A percentile compares a stretch with the other conserved stretches of the same genome.
Evolutionary conservation across 2,888 invertebrate genomes (phyloP).

Genomic region (Harpagoxenus sublaevis): DNA sequence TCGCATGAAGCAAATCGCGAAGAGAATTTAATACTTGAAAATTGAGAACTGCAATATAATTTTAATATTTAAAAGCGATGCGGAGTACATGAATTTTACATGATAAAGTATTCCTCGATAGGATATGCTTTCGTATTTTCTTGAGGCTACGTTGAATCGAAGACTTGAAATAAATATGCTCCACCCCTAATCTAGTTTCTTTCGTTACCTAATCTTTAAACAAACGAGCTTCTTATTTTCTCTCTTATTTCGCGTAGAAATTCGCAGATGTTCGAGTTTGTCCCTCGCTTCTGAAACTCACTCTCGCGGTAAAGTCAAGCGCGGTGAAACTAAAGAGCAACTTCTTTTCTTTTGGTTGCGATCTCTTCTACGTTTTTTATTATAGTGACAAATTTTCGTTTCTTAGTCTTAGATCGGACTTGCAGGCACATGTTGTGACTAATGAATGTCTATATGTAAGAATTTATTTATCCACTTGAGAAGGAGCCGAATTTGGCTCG

Average conservation of each 20-base stretch:
- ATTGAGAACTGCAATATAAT: background rate
- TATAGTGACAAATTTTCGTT: too few relatives aligned
- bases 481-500: too few relatives aligned
- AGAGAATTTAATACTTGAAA: background rate
- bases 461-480: too few relatives aligned
- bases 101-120: background rate
- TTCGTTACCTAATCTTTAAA: background rate
- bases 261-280: background rate
- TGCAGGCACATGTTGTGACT: too few relatives aligned
- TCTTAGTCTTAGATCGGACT: too few relatives aligned
- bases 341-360: too few relatives aligned
- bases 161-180: background rate
- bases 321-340: slow-evolving; percentile 3
- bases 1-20: background rate
- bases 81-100: background rate
- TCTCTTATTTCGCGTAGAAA: background rate
- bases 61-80: background rate
- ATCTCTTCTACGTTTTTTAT: too few relatives aligned
- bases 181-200: background rate
- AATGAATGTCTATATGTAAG: too few relatives aligned
- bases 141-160: background rate
- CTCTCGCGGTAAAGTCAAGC: background rate
- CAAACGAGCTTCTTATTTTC: background rate
- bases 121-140: background rate
- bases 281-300: background rate